Base-by-base conservation (phyloP, 92 coral and sea anemone genomes). In the Meandrina meandrites region DNA sequence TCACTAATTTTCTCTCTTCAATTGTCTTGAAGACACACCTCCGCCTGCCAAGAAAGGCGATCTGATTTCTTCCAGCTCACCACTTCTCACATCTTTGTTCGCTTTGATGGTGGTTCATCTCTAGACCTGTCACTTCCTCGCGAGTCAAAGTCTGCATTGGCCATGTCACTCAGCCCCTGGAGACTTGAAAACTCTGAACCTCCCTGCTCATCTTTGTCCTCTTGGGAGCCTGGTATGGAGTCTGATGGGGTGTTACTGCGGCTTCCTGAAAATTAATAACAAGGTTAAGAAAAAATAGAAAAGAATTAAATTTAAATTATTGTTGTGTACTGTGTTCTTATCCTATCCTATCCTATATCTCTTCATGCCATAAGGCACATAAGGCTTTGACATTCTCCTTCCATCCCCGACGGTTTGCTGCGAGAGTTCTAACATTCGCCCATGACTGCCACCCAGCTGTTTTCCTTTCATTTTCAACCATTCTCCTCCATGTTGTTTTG, bases 21-120 rank as follows among this genome's bases (percentile, higher is more conserved):
- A 16, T 35, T 84, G 28, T 56, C 45, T 37, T 75, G 71, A 51
- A 36, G 51, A 84, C 51, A 84, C 37, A 54, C 27, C 80, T 24
- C 86, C 70, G 40, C 69, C 79, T 36, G 56, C 40, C 80, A 42
- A n/a, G 32, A 51, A 50, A 45, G 77, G 62, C 62, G 35, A n/a
- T 31, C 34, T 57, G 34, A 24, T 30, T 35, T 35, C 15, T 19
- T 19, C 32, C 79, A 28, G 15, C 75, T 45, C 21, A 0, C 67
- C 32, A 57, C 81, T 72, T 76, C 31, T 87, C 73, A 90, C 90
- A 90, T 90, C 90, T 90, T 90, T 85, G 93, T 81, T 45, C 93
- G 88, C 47, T 90, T 90, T 56, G 93, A 90, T n/a, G 93, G 90
- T 5, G 93, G 93, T 34, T 90, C 93, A 40, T 90, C 93, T 42